A percentile compares a stretch with the other conserved stretches of the same genome.
Evolutionary conservation across 2,888 invertebrate genomes (phyloP).

Genomic region (Metellina segmentata): DNA sequence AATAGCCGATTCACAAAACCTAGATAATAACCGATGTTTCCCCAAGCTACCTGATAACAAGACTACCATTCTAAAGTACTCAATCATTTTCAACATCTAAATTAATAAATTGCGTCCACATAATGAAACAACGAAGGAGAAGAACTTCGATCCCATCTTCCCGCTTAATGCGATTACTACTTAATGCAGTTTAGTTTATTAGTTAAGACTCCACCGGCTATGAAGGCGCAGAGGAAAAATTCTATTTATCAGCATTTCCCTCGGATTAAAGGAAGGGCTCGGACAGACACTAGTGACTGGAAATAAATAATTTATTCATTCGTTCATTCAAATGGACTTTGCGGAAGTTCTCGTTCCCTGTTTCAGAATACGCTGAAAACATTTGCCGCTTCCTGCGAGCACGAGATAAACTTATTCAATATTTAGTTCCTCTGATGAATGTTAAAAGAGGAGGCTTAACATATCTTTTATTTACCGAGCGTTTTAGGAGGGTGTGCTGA

Average conservation of each 20-base stretch:
- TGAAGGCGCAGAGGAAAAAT: neutral
- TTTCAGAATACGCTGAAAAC: neutral
- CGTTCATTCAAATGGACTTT: neutral
- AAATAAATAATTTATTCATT: neutral
- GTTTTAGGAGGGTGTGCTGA: neutral
- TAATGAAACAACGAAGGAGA: neutral
- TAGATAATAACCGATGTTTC: neutral
- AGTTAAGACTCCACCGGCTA: neutral
- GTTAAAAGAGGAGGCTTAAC: neutral
- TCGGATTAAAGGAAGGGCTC: neutral
- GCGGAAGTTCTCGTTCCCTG: neutral
- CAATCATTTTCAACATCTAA: neutral
- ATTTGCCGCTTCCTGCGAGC: neutral
- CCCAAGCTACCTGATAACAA: neutral
- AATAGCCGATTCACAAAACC: neutral
- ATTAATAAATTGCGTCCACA: neutral
- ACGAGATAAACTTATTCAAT: neutral
- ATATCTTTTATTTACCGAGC: neutral
- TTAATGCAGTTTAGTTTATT: slow-evolving; percentile 10
- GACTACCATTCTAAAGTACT: neutral
- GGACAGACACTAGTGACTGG: neutral
- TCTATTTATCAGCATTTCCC: neutral
- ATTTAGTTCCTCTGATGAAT: neutral
- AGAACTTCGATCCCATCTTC: neutral
- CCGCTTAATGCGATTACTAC: neutral